These are phyloP conservation scores for Vanacampus margaritifer DNA, from an alignment of 2,113 vertebrate genomes.

Conservation along the genomic window DNA sequence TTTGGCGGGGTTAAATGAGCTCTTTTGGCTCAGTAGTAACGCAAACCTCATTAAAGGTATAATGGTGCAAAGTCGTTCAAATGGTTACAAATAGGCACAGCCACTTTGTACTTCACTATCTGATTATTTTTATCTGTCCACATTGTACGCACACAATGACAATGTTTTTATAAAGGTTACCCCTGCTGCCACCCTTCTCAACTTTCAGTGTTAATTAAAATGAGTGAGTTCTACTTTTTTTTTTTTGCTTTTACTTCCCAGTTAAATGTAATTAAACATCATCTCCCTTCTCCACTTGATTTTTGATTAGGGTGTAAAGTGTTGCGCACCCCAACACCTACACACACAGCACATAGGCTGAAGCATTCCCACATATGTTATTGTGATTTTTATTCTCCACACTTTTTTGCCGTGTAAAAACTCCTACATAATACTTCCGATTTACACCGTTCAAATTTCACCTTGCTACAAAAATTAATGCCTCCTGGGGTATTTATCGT, in stretches of 20 bases:
- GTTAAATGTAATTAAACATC: conserved; percentile 67
- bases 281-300: conserved; percentile 59
- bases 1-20: conserved; percentile 32
- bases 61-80: conserved; percentile 35
- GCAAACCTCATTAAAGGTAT: conserved; percentile 59
- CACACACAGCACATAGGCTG: neutral
- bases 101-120: conserved; percentile 50
- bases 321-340: neutral
- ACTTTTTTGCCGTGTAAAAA: no score
- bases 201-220: conserved; percentile 70
- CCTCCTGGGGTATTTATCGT: no score
- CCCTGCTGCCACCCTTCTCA: conserved; percentile 23
- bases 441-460: no score
- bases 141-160: conserved; percentile 56
- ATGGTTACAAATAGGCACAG: conserved; percentile 52
- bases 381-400: no score
- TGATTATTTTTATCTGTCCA: conserved; percentile 45
- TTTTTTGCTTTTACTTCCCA: conserved; percentile 43
- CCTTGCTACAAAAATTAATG: no score
- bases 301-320: conserved; percentile 54
- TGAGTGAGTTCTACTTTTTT: conserved; percentile 55
- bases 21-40: conserved; percentile 33
- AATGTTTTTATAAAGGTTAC: conserved; percentile 29
- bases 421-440: no score
- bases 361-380: no score